phyloP scores from a whole-genome alignment of 1,140 invertebrate species.

The Drosophila serrata region DNA sequence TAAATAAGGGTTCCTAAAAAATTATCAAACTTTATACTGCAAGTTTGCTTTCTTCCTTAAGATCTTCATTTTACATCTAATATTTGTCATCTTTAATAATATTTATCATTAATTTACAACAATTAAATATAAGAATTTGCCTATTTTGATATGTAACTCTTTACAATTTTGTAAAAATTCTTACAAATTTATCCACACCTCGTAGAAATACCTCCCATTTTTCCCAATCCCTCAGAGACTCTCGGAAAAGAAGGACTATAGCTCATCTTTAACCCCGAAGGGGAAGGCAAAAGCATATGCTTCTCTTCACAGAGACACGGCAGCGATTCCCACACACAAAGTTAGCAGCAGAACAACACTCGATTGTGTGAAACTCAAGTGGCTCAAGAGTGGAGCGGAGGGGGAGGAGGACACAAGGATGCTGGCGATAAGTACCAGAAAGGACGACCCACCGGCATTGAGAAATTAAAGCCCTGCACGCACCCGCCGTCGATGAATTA shows the following conservation, averaged over 20 bases:
- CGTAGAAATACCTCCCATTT: neutral
- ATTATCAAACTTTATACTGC: neutral
- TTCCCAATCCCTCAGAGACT: neutral
- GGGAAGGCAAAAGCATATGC: slow-evolving; percentile 69
- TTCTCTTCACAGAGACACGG: slow-evolving; percentile 61
- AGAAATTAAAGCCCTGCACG: slow-evolving; percentile 79
- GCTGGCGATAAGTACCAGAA: slow-evolving; percentile 64
- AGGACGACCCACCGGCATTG: slow-evolving; percentile 49
- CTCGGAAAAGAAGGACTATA: neutral
- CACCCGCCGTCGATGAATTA: slow-evolving; percentile 54
- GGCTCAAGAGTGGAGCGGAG: slow-evolving; percentile 17
- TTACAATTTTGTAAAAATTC: too few species aligned
- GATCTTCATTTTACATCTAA: neutral
- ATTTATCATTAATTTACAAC: too few species aligned
- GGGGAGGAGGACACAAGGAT: slow-evolving; percentile 28
- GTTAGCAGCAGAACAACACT: slow-evolving; percentile 32
- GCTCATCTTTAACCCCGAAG: slow-evolving; percentile 3
- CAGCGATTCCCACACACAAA: slow-evolving; percentile 58
- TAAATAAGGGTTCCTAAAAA: neutral
- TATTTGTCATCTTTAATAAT: too few species aligned
- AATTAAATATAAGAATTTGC: too few species aligned
- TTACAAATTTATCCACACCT: neutral
- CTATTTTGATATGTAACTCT: too few species aligned
- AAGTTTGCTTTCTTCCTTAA: neutral
- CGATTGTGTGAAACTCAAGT: slow-evolving; percentile 78